Conservation (phyloP, 2,888 invertebrate species). For the Dasysyrphus albostriatus region DNA sequence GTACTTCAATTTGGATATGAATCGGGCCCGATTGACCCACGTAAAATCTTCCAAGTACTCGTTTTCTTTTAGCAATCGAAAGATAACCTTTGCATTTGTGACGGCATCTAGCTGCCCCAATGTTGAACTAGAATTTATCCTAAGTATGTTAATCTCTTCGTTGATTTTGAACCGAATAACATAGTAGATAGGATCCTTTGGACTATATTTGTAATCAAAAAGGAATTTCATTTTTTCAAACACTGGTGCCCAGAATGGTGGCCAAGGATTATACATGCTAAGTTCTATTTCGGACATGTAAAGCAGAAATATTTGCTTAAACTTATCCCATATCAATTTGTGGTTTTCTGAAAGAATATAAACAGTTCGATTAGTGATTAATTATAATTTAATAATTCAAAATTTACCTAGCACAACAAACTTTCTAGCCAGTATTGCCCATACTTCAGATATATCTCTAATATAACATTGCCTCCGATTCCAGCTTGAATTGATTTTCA, state of each 20-base stretch:
- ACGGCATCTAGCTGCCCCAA: constrained; percentile 21
- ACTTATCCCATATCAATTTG: constrained; percentile 64
- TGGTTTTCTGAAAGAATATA: constrained; percentile 47
- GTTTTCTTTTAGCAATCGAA: constrained; percentile 56
- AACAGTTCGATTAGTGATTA: background rate
- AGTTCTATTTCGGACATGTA: constrained; percentile 67
- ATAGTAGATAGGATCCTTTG: constrained; percentile 59
- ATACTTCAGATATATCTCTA: constrained; percentile 56
- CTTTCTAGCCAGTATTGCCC: constrained; percentile 57
- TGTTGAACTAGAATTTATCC: background rate
- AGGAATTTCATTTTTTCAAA: constrained; percentile 54
- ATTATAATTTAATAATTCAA: background rate
- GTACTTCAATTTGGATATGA: constrained; percentile 52
- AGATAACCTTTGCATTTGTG: constrained; percentile 48
- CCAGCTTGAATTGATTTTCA: constrained; percentile 64
- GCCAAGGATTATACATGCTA: constrained; percentile 64
- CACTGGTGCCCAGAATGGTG: constrained; percentile 51
- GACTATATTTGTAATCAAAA: constrained; percentile 38
- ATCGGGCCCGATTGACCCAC: constrained; percentile 64
- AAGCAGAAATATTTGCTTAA: constrained; percentile 50
- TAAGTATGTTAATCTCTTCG: background rate
- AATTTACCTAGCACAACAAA: constrained; percentile 45
- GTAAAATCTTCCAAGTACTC: constrained; percentile 61
- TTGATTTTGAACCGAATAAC: constrained; percentile 45
- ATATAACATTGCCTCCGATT: constrained; percentile 64